These are phyloP conservation scores for Bemisia tabaci DNA, from an alignment of 1,140 invertebrate genomes.

Conservation along the genomic window DNA sequence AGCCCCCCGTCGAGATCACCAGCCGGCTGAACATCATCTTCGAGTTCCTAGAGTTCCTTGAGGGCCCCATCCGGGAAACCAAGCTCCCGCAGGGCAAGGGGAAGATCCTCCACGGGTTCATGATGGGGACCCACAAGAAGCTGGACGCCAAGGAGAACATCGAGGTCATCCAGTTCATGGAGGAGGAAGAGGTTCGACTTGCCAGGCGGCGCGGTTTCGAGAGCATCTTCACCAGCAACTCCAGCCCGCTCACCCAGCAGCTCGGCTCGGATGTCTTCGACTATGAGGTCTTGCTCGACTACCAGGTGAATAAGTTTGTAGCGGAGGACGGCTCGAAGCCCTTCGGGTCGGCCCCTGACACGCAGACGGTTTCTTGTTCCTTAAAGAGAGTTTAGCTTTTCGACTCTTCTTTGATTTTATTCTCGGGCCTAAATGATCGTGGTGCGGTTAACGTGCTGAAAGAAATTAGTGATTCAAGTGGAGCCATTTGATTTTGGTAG, in stretches of 20 bases:
- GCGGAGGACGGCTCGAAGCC: constrained; percentile 52
- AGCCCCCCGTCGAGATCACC: constrained; percentile 50
- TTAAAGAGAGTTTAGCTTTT: constrained; percentile 42
- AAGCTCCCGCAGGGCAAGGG: constrained; percentile 48
- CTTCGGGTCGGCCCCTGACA: constrained; percentile 55
- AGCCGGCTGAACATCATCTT: constrained; percentile 56
- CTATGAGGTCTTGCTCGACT: constrained; percentile 61
- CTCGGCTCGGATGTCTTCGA: constrained; percentile 59
- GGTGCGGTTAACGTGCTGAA: too few relatives aligned
- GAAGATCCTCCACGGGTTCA: constrained; percentile 63
- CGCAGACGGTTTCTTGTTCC: constrained; percentile 53
- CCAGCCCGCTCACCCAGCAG: constrained; percentile 71
- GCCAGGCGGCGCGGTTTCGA: constrained; percentile 46
- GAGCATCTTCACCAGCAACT: constrained; percentile 73
- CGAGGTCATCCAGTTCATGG: constrained; percentile 57
- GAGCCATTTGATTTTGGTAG: too few relatives aligned
- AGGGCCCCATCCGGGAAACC: constrained; percentile 49
- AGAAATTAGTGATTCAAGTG: too few relatives aligned
- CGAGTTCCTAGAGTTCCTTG: constrained; percentile 60
- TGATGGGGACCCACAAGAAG: constrained; percentile 60
- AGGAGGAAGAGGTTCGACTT: constrained; percentile 51
- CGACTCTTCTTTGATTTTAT: too few relatives aligned
- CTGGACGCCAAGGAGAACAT: constrained; percentile 57
- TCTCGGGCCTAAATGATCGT: too few relatives aligned
- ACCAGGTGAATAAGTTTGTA: constrained; percentile 64